Base-by-base conservation (phyloP, 2,888 invertebrate genomes). In the Operophtera brumata region DNA sequence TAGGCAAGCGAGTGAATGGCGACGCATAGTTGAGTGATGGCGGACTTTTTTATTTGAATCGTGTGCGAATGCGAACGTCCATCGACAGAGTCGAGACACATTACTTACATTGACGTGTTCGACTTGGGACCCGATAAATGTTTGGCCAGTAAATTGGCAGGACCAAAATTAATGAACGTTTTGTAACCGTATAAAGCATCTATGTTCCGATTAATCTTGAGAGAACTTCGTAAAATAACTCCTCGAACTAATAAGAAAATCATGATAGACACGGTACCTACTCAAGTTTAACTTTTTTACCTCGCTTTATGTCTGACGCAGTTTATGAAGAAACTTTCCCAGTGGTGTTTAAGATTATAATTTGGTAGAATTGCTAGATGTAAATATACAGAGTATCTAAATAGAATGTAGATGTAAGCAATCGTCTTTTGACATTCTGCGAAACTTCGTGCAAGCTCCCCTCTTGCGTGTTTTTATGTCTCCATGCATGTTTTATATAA, bases 41-140 rank as follows among this genome's bases (percentile, higher is more conserved):
- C 77, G 86, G 84, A 84, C 88, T 90, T 89, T 88, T 89, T 89
- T 90, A 90, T 90, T 90, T 89, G 89, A 90, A 86, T 87, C 90
- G 90, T 90, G 90, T 86, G 77, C 77, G 86, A 89, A 90, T 90
- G 90, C 82, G 83, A 69, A 74, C 70, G 75, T 78, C 73, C 77
- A 78, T 64, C 71, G 69, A 65, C 64, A 71, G 70, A 70, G 68
- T 66, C 67, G 71, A 64, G 71, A 73, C 68, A 77, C 72, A 71
- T 77, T 76, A 73, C 71, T 71, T 70, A 75, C 69, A 67, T 62
- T 66, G 69, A 66, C 62, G 58, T 59, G 64, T 59, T 65, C 56
- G 54, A 64, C 64, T 60, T 52, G 61, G 59, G 62, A 68, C 69
- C 62, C 63, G 61, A 65, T 54, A 61, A 61, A 64, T 67, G 64